Evolutionary conservation across 2,797 vertebrate genomes (phyloP).

Genomic region (Diglossa cyanea): DNA sequence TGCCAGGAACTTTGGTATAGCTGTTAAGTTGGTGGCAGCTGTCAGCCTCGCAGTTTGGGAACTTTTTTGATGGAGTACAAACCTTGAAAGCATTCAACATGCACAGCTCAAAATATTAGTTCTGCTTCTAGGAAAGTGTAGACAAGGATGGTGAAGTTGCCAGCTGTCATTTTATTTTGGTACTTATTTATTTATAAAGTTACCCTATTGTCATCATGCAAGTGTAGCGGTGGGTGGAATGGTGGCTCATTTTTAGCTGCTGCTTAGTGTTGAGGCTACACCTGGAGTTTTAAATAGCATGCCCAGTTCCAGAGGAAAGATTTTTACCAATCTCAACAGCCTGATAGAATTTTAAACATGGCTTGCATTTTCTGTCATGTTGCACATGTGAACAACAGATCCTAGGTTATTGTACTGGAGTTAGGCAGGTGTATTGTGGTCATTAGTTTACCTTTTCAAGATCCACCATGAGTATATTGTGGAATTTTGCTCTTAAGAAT

Average conservation of each 20-base stretch:
- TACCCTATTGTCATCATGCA: not conserved
- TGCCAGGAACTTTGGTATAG: not conserved
- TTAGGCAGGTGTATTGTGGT: conserved; percentile 38
- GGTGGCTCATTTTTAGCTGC: conserved; percentile 12
- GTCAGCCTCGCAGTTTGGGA: conserved; percentile 32
- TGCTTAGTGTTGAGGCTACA: conserved; percentile 28
- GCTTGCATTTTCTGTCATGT: conserved; percentile 47
- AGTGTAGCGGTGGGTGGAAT: not conserved
- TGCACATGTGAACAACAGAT: conserved; percentile 46
- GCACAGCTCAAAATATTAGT: conserved; percentile 23
- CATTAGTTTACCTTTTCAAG: conserved; percentile 49
- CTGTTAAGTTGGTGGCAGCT: conserved; percentile 34
- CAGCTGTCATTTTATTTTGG: conserved; percentile 17
- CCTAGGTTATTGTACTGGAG: conserved; percentile 14
- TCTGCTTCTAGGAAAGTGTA: conserved; percentile 5
- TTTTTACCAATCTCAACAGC: not conserved
- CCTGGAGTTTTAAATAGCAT: conserved; percentile 9
- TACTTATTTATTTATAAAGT: not conserved
- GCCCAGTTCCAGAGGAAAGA: not conserved
- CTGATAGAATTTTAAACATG: conserved; percentile 25
- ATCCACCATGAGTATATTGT: conserved; percentile 1
- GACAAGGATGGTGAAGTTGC: not conserved
- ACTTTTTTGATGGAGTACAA: not conserved
- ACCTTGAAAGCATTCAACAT: not conserved
- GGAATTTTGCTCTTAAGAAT: conserved; percentile 50